Conservation (phyloP, 2,888 invertebrate genomes). For the Cantharis flavilabris region DNA sequence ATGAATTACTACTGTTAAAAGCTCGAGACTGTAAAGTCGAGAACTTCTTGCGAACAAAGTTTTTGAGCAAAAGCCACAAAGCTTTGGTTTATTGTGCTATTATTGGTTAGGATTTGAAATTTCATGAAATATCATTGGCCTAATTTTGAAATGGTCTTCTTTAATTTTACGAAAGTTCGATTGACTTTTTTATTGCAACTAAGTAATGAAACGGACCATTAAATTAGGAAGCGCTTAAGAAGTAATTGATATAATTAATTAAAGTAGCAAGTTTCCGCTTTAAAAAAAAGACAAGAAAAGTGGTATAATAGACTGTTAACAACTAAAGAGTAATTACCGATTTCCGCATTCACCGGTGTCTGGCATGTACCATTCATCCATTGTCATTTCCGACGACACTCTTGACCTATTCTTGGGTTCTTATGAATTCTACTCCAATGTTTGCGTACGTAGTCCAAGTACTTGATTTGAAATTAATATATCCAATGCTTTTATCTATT, state of each 20-base stretch:
- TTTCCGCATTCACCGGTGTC: constrained; percentile 22
- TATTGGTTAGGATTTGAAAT: too few species aligned
- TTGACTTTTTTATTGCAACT: not conserved
- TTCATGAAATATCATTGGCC: too few species aligned
- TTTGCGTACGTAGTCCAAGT: not conserved
- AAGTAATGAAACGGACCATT: not conserved
- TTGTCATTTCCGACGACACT: constrained; percentile 21
- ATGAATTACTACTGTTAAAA: too few species aligned
- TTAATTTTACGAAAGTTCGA: not conserved
- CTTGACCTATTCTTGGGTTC: constrained; percentile 22
- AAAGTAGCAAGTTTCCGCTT: not conserved
- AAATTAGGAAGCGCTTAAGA: not conserved
- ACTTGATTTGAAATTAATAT: constrained; percentile 11
- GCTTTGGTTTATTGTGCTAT: too few species aligned
- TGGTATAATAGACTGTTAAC: constrained; percentile 17
- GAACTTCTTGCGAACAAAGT: too few species aligned
- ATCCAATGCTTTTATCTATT: constrained; percentile 19
- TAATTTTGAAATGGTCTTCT: not conserved
- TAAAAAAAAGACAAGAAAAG: constrained; percentile 4
- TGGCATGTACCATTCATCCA: constrained; percentile 10
- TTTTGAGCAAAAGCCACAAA: too few species aligned
- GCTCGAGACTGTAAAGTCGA: too few species aligned
- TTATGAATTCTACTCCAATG: constrained; percentile 20
- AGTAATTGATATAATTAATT: not conserved
- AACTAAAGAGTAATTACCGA: constrained; percentile 17